phyloP scores from a whole-genome alignment of 1,140 invertebrate species.

The Drosophila prosaltans region DNA sequence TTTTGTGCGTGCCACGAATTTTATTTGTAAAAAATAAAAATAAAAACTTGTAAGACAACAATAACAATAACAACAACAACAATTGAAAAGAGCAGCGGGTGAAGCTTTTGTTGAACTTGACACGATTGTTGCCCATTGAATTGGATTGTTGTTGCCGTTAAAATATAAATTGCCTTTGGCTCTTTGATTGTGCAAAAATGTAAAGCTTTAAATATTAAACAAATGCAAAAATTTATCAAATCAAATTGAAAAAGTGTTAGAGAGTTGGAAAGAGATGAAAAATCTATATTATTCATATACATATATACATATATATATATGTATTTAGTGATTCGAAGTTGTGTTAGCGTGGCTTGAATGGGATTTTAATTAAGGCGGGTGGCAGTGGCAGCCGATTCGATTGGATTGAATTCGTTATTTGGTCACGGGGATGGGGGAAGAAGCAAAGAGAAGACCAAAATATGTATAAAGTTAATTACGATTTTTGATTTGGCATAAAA shows the following conservation, averaged over 20 bases:
- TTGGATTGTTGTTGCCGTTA: slow-evolving; percentile 44
- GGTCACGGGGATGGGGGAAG: too few relatives aligned
- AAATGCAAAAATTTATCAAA: slow-evolving; percentile 37
- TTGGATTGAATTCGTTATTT: not conserved
- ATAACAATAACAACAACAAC: slow-evolving; percentile 42
- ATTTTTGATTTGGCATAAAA: too few relatives aligned
- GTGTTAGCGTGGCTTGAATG: slow-evolving; percentile 4
- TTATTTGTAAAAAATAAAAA: slow-evolving; percentile 43
- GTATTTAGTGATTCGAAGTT: not conserved
- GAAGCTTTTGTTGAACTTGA: slow-evolving; percentile 79
- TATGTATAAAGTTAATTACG: too few relatives aligned
- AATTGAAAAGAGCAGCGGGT: slow-evolving; percentile 56
- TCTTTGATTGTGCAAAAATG: slow-evolving; percentile 64
- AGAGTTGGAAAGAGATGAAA: not conserved
- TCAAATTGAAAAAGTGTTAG: not conserved
- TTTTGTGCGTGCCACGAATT: slow-evolving; percentile 69
- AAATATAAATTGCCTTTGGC: slow-evolving; percentile 53
- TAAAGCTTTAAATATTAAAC: slow-evolving; percentile 66
- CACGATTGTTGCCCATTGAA: slow-evolving; percentile 64
- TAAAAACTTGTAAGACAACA: slow-evolving; percentile 49
- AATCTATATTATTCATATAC: too few relatives aligned
- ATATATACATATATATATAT: too few relatives aligned
- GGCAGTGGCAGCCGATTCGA: not conserved
- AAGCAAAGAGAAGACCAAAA: too few relatives aligned
- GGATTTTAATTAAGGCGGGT: slow-evolving; percentile 8